Conservation (phyloP, 2,888 invertebrate species). For the Hartigia nigra region DNA sequence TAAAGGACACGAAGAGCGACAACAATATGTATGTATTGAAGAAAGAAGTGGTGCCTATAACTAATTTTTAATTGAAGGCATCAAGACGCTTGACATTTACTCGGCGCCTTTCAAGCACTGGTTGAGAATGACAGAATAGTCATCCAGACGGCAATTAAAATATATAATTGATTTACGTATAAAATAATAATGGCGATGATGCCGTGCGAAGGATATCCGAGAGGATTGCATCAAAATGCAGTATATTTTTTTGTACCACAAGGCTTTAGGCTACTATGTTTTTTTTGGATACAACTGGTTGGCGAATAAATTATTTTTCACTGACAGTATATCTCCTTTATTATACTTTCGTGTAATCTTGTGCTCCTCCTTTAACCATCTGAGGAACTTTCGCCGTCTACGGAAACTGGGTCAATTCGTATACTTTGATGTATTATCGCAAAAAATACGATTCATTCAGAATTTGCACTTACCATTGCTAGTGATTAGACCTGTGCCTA, state of each 20-base stretch:
- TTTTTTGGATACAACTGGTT: not conserved
- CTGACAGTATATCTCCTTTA: not conserved
- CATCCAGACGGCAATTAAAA: not conserved
- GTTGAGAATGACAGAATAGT: not conserved
- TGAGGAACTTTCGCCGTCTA: not conserved
- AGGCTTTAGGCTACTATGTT: not conserved
- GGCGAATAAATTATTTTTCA: not conserved
- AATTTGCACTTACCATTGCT: slow-evolving; percentile 51
- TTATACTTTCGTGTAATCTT: not conserved
- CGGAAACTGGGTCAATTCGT: not conserved
- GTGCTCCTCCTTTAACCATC: not conserved
- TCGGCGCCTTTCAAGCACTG: not conserved
- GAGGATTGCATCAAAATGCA: not conserved
- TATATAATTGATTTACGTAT: not conserved
- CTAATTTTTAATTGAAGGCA: not conserved
- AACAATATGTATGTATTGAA: not conserved
- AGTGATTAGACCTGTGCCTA: slow-evolving; percentile 60
- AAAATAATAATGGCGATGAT: not conserved
- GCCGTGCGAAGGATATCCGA: not conserved
- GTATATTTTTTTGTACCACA: not conserved
- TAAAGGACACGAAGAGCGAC: not conserved
- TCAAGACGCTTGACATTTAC: not conserved
- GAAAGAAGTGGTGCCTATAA: not conserved
- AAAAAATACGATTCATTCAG: not conserved
- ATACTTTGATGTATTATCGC: not conserved